These are phyloP conservation scores for Psettodes erumei DNA, from an alignment of 2,113 vertebrate genomes.

Conservation along the genomic window DNA sequence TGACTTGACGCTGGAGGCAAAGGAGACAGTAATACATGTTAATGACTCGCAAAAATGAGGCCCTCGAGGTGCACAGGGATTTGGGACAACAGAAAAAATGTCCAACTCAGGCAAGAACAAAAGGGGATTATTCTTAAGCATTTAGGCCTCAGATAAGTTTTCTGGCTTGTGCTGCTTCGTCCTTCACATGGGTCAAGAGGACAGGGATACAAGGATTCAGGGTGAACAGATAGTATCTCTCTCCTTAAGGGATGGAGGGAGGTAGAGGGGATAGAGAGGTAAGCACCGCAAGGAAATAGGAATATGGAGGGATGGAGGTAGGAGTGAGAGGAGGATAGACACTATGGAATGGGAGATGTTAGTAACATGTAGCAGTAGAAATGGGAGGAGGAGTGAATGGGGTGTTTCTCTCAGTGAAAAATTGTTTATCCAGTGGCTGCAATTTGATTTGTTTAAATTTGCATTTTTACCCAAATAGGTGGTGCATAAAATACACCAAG, in stretches of 20 bases:
- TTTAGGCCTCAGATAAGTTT: constrained; percentile 50
- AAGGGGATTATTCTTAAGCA: constrained; percentile 40
- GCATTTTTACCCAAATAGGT: background rate
- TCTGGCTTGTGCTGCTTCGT: constrained; percentile 53
- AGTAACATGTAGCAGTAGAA: background rate
- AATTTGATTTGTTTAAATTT: constrained; percentile 30
- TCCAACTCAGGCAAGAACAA: constrained; percentile 46
- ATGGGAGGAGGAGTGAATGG: constrained; percentile 5
- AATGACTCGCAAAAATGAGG: constrained; percentile 71
- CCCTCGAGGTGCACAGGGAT: constrained; percentile 62
- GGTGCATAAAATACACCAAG: background rate
- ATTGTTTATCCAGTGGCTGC: background rate
- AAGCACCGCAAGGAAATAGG: constrained; percentile 61
- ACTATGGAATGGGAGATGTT: constrained; percentile 1
- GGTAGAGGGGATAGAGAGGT: constrained; percentile 53
- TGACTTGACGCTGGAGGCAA: constrained; percentile 59
- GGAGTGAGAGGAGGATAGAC: constrained; percentile 38
- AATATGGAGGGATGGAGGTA: constrained; percentile 64
- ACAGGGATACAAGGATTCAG: constrained; percentile 28
- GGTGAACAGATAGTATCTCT: constrained; percentile 63
- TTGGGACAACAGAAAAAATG: constrained; percentile 48
- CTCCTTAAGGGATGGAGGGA: constrained; percentile 60
- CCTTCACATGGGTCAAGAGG: constrained; percentile 72
- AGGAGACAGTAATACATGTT: constrained; percentile 72
- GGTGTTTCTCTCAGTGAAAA: background rate